Evolutionary conservation across 1,140 invertebrate species (phyloP).

Genomic region (Calycopis cecrops): DNA sequence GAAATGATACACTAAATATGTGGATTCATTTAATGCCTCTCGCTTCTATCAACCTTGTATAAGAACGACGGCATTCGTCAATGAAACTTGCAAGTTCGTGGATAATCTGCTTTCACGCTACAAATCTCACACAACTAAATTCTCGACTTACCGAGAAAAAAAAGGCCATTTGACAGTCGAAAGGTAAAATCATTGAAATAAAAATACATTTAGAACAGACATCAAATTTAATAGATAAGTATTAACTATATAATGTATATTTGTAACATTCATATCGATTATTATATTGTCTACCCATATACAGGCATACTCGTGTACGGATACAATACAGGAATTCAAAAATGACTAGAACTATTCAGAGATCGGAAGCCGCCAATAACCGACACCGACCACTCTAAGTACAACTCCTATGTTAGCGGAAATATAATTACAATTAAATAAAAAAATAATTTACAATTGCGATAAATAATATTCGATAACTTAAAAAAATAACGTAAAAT

Average conservation of each 20-base stretch:
- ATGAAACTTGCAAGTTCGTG: too few relatives aligned
- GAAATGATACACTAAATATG: too few relatives aligned
- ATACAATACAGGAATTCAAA: slow-evolving; percentile 60
- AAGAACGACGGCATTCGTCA: too few relatives aligned
- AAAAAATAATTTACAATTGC: slow-evolving; percentile 16
- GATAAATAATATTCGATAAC: not conserved
- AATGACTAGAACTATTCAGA: slow-evolving; percentile 69
- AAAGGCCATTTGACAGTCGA: not conserved
- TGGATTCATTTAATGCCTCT: too few relatives aligned
- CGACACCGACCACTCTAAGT: not conserved
- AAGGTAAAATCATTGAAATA: slow-evolving; percentile 26
- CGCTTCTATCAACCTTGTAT: too few relatives aligned
- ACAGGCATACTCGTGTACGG: slow-evolving; percentile 61
- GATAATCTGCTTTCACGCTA: too few relatives aligned
- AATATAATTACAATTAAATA: slow-evolving; percentile 8
- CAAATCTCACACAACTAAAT: too few relatives aligned
- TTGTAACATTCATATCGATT: slow-evolving; percentile 68
- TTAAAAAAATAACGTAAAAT: too few relatives aligned
- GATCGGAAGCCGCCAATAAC: slow-evolving; percentile 50
- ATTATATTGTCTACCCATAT: slow-evolving; percentile 70
- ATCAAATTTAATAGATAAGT: slow-evolving; percentile 73
- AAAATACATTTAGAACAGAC: slow-evolving; percentile 64
- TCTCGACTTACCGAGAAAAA: slow-evolving; percentile 2
- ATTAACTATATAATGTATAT: slow-evolving; percentile 55
- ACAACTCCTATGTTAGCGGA: slow-evolving; percentile 3